phyloP scores from a whole-genome alignment of 2,797 vertebrate genomes.

The Cyprinodon diabolis region DNA sequence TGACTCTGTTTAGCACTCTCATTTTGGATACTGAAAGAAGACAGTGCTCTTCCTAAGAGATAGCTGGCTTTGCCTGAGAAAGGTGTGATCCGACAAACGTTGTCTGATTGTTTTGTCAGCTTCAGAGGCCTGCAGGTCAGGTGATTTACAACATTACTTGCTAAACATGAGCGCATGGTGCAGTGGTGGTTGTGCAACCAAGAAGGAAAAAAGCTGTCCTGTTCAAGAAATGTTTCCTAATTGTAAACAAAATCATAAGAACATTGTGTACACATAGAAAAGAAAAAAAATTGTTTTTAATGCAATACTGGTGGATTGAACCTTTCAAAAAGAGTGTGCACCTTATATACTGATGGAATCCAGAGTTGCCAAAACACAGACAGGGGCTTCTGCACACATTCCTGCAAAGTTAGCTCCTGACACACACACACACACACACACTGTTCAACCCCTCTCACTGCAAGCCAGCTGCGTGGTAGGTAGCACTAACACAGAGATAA shows the following conservation, averaged over 20 bases:
- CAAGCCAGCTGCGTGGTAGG: conserved; percentile 62
- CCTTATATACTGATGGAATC: conserved; percentile 54
- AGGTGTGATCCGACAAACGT: conserved; percentile 40
- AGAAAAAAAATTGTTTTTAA: not conserved
- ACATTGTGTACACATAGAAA: conserved; percentile 48
- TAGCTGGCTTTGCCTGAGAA: conserved; percentile 33
- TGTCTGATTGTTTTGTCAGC: conserved; percentile 53
- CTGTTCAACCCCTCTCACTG: conserved; percentile 26
- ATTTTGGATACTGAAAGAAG: conserved; percentile 63
- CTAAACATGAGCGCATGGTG: conserved; percentile 49
- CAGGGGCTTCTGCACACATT: conserved; percentile 45
- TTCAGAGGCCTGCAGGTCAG: conserved; percentile 39
- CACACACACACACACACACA: conserved; percentile 26
- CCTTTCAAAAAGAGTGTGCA: conserved; percentile 29
- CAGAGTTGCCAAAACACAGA: conserved; percentile 47
- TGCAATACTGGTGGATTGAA: conserved; percentile 26
- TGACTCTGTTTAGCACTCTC: conserved; percentile 58
- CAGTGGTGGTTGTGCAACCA: conserved; percentile 57
- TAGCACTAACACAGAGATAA: conserved; percentile 69
- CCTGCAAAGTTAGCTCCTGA: conserved; percentile 34
- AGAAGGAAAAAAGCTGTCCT: conserved; percentile 28
- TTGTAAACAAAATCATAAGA: conserved; percentile 49
- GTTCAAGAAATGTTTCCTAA: conserved; percentile 63
- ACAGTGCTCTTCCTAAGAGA: conserved; percentile 49
- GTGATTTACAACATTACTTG: conserved; percentile 45